These are phyloP conservation scores for Burhinus oedicnemus DNA, from an alignment of 2,113 vertebrate species.

Conservation along the genomic window DNA sequence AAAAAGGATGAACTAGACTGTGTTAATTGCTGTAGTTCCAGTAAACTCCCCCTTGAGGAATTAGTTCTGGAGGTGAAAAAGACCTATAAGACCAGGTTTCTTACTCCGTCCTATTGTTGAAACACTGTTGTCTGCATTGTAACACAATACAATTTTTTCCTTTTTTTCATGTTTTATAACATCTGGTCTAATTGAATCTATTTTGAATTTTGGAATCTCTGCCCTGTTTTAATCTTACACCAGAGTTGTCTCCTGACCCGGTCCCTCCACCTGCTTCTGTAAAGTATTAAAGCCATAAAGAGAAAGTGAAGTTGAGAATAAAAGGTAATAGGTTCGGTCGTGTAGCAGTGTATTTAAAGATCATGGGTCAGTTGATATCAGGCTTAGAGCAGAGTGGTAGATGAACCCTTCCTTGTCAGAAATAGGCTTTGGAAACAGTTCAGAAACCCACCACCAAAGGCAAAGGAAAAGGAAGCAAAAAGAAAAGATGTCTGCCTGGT, in stretches of 20 bases:
- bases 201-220: not conserved
- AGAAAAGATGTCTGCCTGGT: not conserved
- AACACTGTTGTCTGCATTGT: not conserved
- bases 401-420: not conserved
- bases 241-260: not conserved
- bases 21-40: not conserved
- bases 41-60: not conserved
- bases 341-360: conserved; percentile 3
- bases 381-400: not conserved
- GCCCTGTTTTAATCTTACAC: not conserved
- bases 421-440: not conserved
- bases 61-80: not conserved
- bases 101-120: not conserved
- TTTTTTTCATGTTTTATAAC: not conserved
- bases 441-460: not conserved
- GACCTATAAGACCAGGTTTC: not conserved
- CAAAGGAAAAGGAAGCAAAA: not conserved
- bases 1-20: not conserved
- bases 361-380: not conserved
- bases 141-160: not conserved
- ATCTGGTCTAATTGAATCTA: not conserved
- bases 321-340: not conserved
- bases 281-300: conserved; percentile 14
- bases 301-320: not conserved
- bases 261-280: not conserved